These are phyloP conservation scores for Meandrusa payeni DNA, from an alignment of 2,888 invertebrate genomes.

Conservation along the genomic window DNA sequence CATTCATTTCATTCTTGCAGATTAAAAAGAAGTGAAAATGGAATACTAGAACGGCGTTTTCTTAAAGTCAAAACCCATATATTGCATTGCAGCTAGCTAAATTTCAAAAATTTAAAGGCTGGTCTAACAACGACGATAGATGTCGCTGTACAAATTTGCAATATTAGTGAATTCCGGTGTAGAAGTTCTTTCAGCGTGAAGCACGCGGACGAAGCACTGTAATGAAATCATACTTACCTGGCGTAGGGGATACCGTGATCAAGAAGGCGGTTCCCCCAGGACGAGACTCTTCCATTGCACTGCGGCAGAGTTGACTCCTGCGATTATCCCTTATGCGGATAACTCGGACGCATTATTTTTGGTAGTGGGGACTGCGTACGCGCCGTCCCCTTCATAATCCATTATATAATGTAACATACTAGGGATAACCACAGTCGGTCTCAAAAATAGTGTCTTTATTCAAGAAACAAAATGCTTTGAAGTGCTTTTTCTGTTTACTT, in stretches of 20 bases:
- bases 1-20: too few relatives aligned
- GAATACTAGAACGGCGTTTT: too few relatives aligned
- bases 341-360: slow-evolving; percentile 20
- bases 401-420: too few relatives aligned
- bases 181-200: not conserved
- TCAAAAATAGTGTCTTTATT: too few relatives aligned
- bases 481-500: too few relatives aligned
- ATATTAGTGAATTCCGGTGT: slow-evolving; percentile 4
- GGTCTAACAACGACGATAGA: too few relatives aligned
- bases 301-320: slow-evolving; percentile 18
- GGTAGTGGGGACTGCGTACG: slow-evolving; percentile 17
- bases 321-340: slow-evolving; percentile 19
- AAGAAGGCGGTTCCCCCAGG: slow-evolving; percentile 15
- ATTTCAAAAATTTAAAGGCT: too few relatives aligned
- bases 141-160: not conserved
- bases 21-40: too few relatives aligned
- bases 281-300: slow-evolving; percentile 17
- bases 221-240: slow-evolving; percentile 18
- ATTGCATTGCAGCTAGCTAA: too few relatives aligned
- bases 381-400: slow-evolving; percentile 6
- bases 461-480: too few relatives aligned
- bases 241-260: slow-evolving; percentile 23
- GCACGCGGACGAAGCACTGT: not conserved
- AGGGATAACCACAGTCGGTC: too few relatives aligned
- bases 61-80: too few relatives aligned